Base-by-base conservation (phyloP, 1,140 invertebrate species). In the Solenopsis fugax region DNA sequence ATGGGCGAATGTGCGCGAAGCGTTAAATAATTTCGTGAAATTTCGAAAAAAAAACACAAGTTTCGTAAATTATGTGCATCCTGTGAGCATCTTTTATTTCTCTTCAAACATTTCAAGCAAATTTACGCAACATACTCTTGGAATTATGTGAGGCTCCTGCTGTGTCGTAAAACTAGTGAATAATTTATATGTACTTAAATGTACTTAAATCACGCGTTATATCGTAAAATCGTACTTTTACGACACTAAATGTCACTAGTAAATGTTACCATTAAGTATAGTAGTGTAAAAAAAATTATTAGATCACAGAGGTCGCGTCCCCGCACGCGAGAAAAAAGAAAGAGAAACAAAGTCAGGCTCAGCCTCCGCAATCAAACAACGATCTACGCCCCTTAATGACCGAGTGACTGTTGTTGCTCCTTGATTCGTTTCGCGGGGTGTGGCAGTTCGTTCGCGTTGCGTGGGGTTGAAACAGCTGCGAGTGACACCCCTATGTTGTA, bases 351-450 rank as follows among this genome's bases (percentile, higher is more conserved):
- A 60, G 72, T 72, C n/a, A 90, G 75, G 89, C 58, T 87, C 89
- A 58, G 67, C 85, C 89, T 91, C 89, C 69, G 86, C 89, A 90
- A 92, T 92, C 91, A 91, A 92, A 92, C 90, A 86, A 87, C 91
- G 88, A 92, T 92, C 92, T 75, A 91, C 90, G 85, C 90, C 89
- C 92, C 89, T 87, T 91, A 93, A 93, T 93, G 92, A 91, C 91
- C 86, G 89, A 92, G 89, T 89, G 91, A 91, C 89, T 91, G 90
- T 86, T 87, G 88, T 88, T 89, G 87, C 91, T 92, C 82, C 90
- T 91, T 76, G 80, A 87, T 85, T 87, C 90, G 84, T 86, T 88
- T 85, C 60, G 85, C 80, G 86, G 82, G 85, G 62, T 91, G 88
- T 60, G 80, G 69, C 41, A 54, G 45, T 60, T 73, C 41, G 78